Conservation (phyloP, 1,140 invertebrate species). For the Cydia amplana region DNA sequence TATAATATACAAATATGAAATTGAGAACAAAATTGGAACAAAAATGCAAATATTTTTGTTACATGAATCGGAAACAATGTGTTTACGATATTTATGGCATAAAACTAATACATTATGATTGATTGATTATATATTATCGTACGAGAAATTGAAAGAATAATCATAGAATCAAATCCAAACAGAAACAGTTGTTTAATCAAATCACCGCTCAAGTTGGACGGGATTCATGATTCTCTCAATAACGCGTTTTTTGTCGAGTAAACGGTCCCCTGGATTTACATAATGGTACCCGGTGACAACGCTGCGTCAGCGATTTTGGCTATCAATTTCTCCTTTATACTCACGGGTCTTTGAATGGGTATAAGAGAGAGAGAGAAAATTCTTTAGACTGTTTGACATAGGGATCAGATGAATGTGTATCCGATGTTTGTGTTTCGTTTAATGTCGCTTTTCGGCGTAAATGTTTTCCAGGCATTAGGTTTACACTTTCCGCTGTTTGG, state of each 20-base stretch:
- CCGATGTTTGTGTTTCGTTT: neutral
- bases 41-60: too few relatives aligned
- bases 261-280: conserved; percentile 17
- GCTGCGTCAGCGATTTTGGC: neutral
- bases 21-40: too few relatives aligned
- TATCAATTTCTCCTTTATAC: neutral
- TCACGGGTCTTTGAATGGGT: neutral
- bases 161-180: neutral
- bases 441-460: neutral
- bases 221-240: neutral
- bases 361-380: neutral
- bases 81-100: too few relatives aligned
- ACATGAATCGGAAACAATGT: too few relatives aligned
- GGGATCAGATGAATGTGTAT: conserved; percentile 10
- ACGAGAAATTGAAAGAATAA: too few relatives aligned
- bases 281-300: neutral
- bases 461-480: neutral
- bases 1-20: too few relatives aligned
- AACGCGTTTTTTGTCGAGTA: conserved; percentile 9
- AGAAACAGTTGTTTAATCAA: conserved; percentile 3
- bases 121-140: too few relatives aligned
- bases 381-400: neutral
- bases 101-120: too few relatives aligned
- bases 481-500: too few relatives aligned
- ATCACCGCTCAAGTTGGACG: neutral